These are phyloP conservation scores for Xestia rhomboidea DNA, from an alignment of 2,888 invertebrate species.

Conservation along the genomic window DNA sequence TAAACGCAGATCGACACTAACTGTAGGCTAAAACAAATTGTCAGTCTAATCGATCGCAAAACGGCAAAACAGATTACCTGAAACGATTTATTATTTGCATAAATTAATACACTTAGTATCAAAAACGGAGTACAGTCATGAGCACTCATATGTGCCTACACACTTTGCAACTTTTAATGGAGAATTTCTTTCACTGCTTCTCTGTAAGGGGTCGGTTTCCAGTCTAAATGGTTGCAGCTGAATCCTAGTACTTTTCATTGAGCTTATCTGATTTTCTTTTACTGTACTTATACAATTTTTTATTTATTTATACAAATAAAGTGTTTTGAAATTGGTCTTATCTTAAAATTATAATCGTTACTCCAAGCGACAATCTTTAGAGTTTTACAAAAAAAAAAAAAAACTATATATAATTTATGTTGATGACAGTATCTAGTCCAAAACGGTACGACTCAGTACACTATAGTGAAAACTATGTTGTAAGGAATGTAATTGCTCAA, in stretches of 20 bases:
- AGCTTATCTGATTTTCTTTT: neutral
- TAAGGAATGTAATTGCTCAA: slow-evolving; percentile 86
- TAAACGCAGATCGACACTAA: neutral
- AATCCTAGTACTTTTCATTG: neutral
- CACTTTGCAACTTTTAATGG: neutral
- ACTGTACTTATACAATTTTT: neutral
- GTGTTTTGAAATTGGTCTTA: neutral
- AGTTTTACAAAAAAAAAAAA: no score
- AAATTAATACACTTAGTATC: neutral
- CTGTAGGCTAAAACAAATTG: slow-evolving; percentile 25
- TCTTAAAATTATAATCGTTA: neutral
- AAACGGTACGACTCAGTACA: slow-evolving; percentile 17
- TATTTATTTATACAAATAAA: neutral
- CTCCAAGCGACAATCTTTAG: neutral
- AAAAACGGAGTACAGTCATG: neutral
- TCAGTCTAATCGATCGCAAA: slow-evolving; percentile 16
- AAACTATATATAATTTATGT: neutral
- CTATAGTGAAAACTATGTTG: slow-evolving; percentile 71
- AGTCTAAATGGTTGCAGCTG: neutral
- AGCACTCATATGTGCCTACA: neutral
- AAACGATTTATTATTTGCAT: slow-evolving; percentile 18
- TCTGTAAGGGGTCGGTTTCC: neutral
- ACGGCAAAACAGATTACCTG: neutral
- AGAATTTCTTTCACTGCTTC: neutral
- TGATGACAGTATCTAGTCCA: neutral